phyloP scores from a whole-genome alignment of 1,140 invertebrate genomes.

The Procambarus clarkii region DNA sequence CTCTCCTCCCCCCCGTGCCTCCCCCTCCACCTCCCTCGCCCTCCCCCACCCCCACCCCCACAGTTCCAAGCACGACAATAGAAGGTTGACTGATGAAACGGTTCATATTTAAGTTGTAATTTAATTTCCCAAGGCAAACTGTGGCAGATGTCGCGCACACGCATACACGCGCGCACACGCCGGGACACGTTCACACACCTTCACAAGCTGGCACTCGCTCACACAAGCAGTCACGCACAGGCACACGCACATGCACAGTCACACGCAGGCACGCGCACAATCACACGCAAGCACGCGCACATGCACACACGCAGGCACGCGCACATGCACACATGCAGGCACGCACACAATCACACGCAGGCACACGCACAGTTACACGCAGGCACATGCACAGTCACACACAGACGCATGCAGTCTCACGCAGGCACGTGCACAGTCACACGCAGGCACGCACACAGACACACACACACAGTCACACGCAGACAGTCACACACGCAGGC shows the following conservation, averaged over 20 bases:
- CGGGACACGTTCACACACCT: too few species aligned
- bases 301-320: not conserved
- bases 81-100: too few species aligned
- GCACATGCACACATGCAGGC: not conserved
- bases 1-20: too few species aligned
- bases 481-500: not conserved
- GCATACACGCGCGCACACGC: not conserved
- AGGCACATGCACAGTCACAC: not conserved
- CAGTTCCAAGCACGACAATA: too few species aligned
- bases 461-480: not conserved
- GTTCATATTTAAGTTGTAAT: too few species aligned
- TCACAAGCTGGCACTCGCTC: too few species aligned
- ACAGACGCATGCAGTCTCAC: not conserved
- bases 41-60: too few species aligned
- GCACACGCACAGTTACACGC: not conserved
- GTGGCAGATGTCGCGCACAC: not conserved
- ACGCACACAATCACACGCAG: not conserved
- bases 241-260: not conserved
- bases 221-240: too few species aligned
- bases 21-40: too few species aligned
- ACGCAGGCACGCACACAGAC: not conserved
- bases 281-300: not conserved
- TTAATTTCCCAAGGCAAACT: too few species aligned
- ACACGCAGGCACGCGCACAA: not conserved
- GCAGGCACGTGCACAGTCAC: not conserved